Base-by-base conservation (phyloP, 2,888 invertebrate genomes). In the Torymus auratus region DNA sequence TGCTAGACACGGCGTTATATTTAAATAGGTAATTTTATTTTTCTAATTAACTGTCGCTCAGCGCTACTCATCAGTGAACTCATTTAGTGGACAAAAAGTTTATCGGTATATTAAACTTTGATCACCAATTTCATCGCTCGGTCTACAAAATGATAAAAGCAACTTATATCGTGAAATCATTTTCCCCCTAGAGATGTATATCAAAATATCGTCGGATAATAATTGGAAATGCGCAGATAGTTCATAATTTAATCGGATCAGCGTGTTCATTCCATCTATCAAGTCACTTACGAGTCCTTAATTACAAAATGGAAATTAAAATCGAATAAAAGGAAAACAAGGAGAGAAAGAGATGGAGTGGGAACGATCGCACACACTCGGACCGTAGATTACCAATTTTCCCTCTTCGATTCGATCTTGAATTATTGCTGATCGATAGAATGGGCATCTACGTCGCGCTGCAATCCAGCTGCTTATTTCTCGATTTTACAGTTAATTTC, bases 361-460 rank as follows among this genome's bases (percentile, higher is more conserved):
- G 28, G 14, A 60, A 50, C 56, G 23, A 52, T 58, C 64, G 62
- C 58, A 15, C 13, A 12, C 52, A 52, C 17, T 4, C 15, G 7
- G 61, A 15, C 10, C 58, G 61, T 73, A 69, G 73, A 73, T 79
- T 79, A 79, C 62, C 55, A 69, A 69, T 79, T 79, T 67, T 52
- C 50, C 52, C 20, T 52, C 50, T 15, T 17, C 67, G 20, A 53
- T 60, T 68, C 73, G 53, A 70, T 70, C 65, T 68, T 64, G 79
- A 64, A 74, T 68, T 70, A 69, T 74, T 23, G 70, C 15, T 70
- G 64, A 80, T 80, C 70, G 74, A 80, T 80, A 74, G 23, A 53
- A 50, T 2, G 52, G 2, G 20, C 3, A 12, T 50, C 0, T 11
- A 56, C 1, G 14, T 11, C n/a, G 20, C 20, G n/a, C 0, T 50